Evolutionary conservation across 2,888 invertebrate species (phyloP).

Genomic region (Sminthurides aquaticus): DNA sequence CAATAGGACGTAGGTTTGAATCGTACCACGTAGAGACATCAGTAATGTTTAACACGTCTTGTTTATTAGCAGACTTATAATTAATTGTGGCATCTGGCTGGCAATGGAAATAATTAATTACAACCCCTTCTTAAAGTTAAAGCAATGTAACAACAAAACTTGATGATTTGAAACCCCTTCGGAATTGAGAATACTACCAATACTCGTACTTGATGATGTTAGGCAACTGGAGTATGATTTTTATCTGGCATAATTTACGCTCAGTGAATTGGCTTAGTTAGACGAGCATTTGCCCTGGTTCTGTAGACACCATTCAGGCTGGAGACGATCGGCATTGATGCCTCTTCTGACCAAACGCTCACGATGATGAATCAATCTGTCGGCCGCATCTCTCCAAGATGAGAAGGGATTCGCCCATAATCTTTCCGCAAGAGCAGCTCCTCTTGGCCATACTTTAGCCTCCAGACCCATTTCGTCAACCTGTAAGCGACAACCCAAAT

Average conservation of each 20-base stretch:
- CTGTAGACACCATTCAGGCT: slow-evolving; percentile 79
- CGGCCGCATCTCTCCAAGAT: slow-evolving; percentile 63
- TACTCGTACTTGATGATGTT: too few relatives aligned
- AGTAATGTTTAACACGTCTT: too few relatives aligned
- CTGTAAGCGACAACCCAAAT: too few relatives aligned
- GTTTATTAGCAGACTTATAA: slow-evolving; percentile 2
- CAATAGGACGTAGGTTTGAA: too few relatives aligned
- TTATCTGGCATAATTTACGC: too few relatives aligned
- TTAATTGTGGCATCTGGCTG: slow-evolving; percentile 5
- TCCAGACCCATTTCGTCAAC: slow-evolving; percentile 62
- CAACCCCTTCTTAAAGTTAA: background rate
- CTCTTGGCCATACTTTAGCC: slow-evolving; percentile 72
- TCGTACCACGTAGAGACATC: too few relatives aligned
- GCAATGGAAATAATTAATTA: slow-evolving; percentile 5
- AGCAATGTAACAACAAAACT: slow-evolving; percentile 1
- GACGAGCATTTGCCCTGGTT: slow-evolving; percentile 52
- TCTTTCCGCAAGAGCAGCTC: slow-evolving; percentile 74
- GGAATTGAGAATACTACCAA: slow-evolving; percentile 16
- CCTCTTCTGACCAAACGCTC: slow-evolving; percentile 63
- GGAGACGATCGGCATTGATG: slow-evolving; percentile 64
- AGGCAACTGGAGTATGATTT: too few relatives aligned
- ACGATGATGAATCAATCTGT: slow-evolving; percentile 63
- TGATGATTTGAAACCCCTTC: slow-evolving; percentile 19
- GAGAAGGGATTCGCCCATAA: slow-evolving; percentile 69
- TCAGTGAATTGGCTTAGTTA: slow-evolving; percentile 33